Evolutionary conservation across 35 echinoderm and acorn worm genomes (phyloP).

Genomic region (Ptychodera flava): DNA sequence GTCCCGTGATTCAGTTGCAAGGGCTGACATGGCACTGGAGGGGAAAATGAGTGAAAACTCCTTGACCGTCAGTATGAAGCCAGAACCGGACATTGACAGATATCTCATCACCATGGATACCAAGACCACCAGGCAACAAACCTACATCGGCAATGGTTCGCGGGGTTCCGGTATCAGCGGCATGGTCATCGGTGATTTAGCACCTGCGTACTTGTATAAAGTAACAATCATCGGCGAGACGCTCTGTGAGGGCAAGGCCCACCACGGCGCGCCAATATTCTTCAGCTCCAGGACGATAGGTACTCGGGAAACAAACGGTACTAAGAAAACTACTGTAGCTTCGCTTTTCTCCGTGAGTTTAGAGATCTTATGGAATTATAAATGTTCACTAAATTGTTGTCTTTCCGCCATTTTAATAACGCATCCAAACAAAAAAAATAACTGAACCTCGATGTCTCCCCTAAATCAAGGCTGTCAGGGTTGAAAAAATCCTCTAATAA

Average conservation of each 20-base stretch:
- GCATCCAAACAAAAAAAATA: too few species aligned
- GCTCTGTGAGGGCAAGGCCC: background rate
- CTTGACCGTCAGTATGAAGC: background rate
- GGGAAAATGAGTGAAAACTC: background rate
- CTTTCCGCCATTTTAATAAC: too few species aligned
- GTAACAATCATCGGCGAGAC: background rate
- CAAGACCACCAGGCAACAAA: background rate
- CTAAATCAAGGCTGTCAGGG: too few species aligned
- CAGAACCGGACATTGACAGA: background rate
- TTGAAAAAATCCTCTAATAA: too few species aligned
- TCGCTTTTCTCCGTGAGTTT: too few species aligned
- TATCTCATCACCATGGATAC: background rate
- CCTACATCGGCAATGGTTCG: background rate
- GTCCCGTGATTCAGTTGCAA: too few species aligned
- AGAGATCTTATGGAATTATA: too few species aligned
- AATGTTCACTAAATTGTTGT: too few species aligned
- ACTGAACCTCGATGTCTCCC: too few species aligned
- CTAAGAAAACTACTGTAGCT: too few species aligned
- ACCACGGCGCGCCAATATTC: background rate
- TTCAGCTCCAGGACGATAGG: background rate
- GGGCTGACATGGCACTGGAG: background rate
- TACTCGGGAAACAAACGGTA: too few species aligned
- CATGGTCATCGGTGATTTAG: background rate
- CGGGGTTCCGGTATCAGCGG: background rate
- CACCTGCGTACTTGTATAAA: background rate